A percentile compares a stretch with the other conserved stretches of the same genome.
These are phyloP conservation scores for Alosa sapidissima DNA, from an alignment of 2,797 vertebrate genomes.

Conservation along the genomic window DNA sequence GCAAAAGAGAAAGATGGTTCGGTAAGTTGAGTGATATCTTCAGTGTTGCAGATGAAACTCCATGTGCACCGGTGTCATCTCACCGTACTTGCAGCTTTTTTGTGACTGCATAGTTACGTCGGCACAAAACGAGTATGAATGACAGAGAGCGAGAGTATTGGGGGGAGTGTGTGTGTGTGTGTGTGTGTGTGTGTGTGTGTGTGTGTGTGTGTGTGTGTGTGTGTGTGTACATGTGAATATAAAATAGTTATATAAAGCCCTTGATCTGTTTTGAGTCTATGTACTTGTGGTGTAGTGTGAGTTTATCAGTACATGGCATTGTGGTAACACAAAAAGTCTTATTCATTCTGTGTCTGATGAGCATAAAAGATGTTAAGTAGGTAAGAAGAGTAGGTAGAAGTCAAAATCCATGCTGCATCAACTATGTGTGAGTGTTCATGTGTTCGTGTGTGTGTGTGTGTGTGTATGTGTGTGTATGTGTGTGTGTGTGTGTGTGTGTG, in stretches of 20 bases:
- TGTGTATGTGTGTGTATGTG: not conserved
- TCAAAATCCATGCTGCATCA: not conserved
- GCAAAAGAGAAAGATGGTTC: slow-evolving; percentile 72
- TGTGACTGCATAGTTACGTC: not conserved
- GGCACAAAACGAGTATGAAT: not conserved
- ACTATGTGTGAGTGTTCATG: not conserved
- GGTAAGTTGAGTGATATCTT: slow-evolving; percentile 73
- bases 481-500: slow-evolving; percentile 15
- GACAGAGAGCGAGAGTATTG: too few relatives aligned
- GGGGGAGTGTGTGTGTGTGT: not conserved
- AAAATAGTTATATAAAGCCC: not conserved
- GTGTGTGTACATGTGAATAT: not conserved
- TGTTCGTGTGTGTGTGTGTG: not conserved
- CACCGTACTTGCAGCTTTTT: too few relatives aligned
- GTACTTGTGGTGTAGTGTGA: not conserved
- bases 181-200: slow-evolving; percentile 21
- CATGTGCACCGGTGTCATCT: not conserved
- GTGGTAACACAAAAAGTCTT: too few relatives aligned
- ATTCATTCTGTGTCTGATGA: not conserved
- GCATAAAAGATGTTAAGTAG: not conserved
- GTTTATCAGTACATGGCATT: not conserved
- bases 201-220: slow-evolving; percentile 11
- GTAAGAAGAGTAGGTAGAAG: not conserved
- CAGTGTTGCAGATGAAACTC: slow-evolving; percentile 26
- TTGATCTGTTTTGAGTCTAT: not conserved